A percentile compares a stretch with the other conserved stretches of the same genome.
These are phyloP conservation scores for Ichneumon xanthorius DNA, from an alignment of 2,888 invertebrate genomes.

Conservation along the genomic window DNA sequence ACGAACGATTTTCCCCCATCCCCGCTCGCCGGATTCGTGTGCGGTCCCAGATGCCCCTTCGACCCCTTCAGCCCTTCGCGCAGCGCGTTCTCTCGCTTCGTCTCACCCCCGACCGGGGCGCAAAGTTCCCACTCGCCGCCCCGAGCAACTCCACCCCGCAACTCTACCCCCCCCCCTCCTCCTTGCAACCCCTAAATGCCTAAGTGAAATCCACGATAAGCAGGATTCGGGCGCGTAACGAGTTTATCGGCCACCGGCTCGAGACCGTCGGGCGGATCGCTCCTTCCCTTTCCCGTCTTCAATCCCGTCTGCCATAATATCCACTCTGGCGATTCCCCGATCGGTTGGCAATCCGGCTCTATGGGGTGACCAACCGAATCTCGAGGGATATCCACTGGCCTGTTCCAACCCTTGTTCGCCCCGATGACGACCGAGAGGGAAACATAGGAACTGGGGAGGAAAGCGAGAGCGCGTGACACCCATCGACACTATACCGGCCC, in stretches of 20 bases:
- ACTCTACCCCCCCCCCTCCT: constrained; percentile 27
- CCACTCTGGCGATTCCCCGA: constrained; percentile 41
- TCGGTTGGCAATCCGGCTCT: constrained; percentile 22
- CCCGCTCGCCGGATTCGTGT: constrained; percentile 53
- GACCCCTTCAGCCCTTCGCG: background rate
- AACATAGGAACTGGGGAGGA: constrained; percentile 33
- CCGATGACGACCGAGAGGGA: constrained; percentile 37
- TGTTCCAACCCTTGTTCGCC: background rate
- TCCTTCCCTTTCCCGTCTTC: constrained; percentile 39
- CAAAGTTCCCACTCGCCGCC: constrained; percentile 43
- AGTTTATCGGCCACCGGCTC: constrained; percentile 79
- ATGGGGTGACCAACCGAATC: constrained; percentile 51
- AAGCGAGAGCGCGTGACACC: constrained; percentile 59
- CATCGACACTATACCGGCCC: constrained; percentile 55
- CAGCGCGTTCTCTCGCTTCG: constrained; percentile 61
- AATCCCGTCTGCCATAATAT: constrained; percentile 51
- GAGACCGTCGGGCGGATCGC: constrained; percentile 37
- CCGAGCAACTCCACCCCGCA: no score
- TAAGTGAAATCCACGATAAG: constrained; percentile 79
- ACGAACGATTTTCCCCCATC: constrained; percentile 24
- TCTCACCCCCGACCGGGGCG: constrained; percentile 59
- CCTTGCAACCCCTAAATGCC: constrained; percentile 68
- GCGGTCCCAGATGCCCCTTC: constrained; percentile 4
- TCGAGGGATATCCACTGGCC: constrained; percentile 22
- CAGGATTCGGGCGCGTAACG: constrained; percentile 82